A percentile compares a stretch with the other conserved stretches of the same genome.
Conservation (phyloP, 2,888 invertebrate genomes). For the Caenorhabditis sp. region DNA sequence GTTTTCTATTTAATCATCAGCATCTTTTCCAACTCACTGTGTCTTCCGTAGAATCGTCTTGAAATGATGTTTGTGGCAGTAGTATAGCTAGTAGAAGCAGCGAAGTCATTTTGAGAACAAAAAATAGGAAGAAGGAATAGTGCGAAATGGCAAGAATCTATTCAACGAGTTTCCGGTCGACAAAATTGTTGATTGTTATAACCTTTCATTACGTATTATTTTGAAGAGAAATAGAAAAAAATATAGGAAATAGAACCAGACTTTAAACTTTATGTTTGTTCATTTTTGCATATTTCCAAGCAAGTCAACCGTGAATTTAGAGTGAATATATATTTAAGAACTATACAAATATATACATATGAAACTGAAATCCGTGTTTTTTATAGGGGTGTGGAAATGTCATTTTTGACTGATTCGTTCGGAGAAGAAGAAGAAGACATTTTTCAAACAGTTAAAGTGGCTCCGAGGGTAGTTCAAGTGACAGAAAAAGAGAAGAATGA, state of each 20-base stretch:
- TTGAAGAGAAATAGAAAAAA: neutral
- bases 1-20: no score
- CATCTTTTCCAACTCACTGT: neutral
- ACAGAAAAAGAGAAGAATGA: slow-evolving; percentile 23
- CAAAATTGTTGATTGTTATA: neutral
- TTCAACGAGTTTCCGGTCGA: neutral
- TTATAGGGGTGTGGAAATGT: neutral
- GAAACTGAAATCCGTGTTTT: no score
- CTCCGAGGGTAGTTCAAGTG: slow-evolving; percentile 11
- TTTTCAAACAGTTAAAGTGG: slow-evolving; percentile 8
- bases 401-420: neutral
- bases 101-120: neutral
- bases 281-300: neutral
- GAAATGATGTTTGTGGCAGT: neutral
- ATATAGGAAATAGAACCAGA: neutral
- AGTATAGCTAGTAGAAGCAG: neutral
- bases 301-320: neutral
- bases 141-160: neutral
- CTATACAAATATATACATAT: no score
- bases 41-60: neutral
- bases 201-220: neutral
- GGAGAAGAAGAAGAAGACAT: neutral
- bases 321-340: no score
- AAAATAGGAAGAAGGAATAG: neutral
- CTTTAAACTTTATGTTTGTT: neutral